phyloP scores from a whole-genome alignment of 2,113 vertebrate species.

The Cyrtonyx montezumae region DNA sequence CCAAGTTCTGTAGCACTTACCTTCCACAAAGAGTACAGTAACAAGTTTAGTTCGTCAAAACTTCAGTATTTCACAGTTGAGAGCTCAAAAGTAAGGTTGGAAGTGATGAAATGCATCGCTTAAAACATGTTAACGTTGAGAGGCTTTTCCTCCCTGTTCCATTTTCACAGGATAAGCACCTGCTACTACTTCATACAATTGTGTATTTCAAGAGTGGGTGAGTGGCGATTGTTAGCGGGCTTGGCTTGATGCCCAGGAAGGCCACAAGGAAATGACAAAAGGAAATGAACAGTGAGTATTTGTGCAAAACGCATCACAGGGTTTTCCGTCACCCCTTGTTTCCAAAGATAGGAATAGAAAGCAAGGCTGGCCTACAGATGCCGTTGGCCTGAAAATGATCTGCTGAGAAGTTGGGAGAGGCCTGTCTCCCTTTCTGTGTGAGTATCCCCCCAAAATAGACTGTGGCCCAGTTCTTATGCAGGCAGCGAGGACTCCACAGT shows the following conservation, averaged over 20 bases:
- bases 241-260: background rate
- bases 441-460: fast-evolving
- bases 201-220: fast-evolving
- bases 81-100: background rate
- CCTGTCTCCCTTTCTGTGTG: background rate
- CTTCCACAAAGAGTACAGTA: background rate
- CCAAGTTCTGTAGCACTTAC: background rate
- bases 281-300: background rate
- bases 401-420: fast-evolving
- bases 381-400: fast-evolving
- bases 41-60: background rate
- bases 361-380: fast-evolving
- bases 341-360: background rate
- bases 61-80: background rate
- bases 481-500: background rate
- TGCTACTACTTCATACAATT: fast-evolving
- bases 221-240: fast-evolving
- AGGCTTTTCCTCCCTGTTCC: fast-evolving
- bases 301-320: background rate
- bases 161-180: fast-evolving
- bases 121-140: fast-evolving
- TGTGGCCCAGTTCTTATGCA: background rate
- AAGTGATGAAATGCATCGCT: fast-evolving
- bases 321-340: background rate
- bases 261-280: conserved; percentile 17